These are phyloP conservation scores for Lysandra bellargus DNA, from an alignment of 2,888 invertebrate genomes.

Conservation along the genomic window DNA sequence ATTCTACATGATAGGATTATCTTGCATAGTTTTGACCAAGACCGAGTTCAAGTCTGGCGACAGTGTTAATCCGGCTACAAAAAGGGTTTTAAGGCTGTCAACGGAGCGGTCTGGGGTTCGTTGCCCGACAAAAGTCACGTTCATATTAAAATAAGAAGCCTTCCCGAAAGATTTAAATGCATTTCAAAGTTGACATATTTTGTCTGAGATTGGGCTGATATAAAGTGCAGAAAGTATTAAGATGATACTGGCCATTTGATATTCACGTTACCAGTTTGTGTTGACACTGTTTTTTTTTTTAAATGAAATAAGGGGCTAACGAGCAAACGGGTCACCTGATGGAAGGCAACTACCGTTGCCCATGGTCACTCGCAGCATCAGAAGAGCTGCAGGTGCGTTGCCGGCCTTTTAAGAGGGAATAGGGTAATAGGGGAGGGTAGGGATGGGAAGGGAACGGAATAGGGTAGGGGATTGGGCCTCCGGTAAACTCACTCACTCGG, in stretches of 20 bases:
- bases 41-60: conserved; percentile 40
- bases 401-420: no score
- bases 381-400: no score
- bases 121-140: conserved; percentile 62
- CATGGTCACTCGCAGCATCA: no score
- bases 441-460: no score
- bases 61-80: conserved; percentile 61
- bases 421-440: no score
- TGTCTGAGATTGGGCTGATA: not conserved
- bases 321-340: no score
- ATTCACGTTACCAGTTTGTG: no score
- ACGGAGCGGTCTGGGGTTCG: conserved; percentile 52
- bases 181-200: conserved; percentile 20
- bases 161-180: conserved; percentile 11
- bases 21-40: conserved; percentile 29
- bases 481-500: no score
- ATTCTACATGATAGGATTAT: conserved; percentile 28
- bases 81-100: conserved; percentile 63
- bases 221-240: not conserved
- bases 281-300: no score
- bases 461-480: no score
- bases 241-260: not conserved
- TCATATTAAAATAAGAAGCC: conserved; percentile 24
- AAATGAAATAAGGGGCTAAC: no score
- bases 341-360: no score